Evolutionary conservation across 2,797 vertebrate genomes (phyloP), one percentile per base, ranked within the genome.

Genomic region (Melanotaenia maccullochi): DNA sequence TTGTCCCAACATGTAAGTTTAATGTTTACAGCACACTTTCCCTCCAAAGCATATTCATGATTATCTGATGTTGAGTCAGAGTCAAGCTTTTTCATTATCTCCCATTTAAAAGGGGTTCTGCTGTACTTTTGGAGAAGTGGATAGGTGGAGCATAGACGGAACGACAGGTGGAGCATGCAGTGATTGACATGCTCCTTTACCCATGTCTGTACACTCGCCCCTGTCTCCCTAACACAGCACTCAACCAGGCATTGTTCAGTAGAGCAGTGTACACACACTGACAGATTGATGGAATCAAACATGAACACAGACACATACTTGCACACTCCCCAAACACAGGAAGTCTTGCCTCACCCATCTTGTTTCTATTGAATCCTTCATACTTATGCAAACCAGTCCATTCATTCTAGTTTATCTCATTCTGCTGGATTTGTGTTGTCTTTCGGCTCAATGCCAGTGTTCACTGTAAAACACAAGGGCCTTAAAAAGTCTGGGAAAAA

Each of bases 171-270:
- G 74, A 61, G 73, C 75, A 70, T 51, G 33, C 52, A 62, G 44
- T 91, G 85, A 92, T 85, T 81, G 87, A 91, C 75, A 35, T 22
- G 47, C 54, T 72, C 54, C 42, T 82, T 81, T 67, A 68, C 44
- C 76, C 73, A 66, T 22, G 20, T 69, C 83, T 82, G 69, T 82
- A 73, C 72, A 86, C 68, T 84, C 82, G 71, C 66, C 59, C 62
- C 30, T 58, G 55, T 72, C 57, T 71, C 65, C 67, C 60, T 80
- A 54, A 78, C 71, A 85, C 59, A 82, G 70, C 65, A 71, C 69
- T 77, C 67, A 24, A 70, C 68, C 32, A 70, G 54, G 83, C 81
- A 81, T 65, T 85, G 75, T 83, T 86, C 75, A 85, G 65, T 47
- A 68, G 65, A 78, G 71, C 65, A 68, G 30, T 33, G 75, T 61